These are phyloP conservation scores for Dermolepida albohirtum DNA, from an alignment of 2,888 invertebrate species.

Conservation along the genomic window DNA sequence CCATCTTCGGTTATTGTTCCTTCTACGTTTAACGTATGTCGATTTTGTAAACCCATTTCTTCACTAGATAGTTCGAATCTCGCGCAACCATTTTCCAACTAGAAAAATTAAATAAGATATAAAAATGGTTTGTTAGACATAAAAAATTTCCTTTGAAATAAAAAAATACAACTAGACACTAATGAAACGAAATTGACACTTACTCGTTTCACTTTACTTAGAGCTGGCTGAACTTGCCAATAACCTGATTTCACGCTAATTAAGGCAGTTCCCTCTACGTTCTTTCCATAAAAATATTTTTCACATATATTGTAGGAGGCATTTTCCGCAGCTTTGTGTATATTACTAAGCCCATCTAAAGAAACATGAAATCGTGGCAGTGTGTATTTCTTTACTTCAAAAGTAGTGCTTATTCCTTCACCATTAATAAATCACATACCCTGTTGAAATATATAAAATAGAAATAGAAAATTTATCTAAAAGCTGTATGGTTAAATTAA, in stretches of 20 bases:
- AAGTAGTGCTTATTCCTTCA: constrained; percentile 54
- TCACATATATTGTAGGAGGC: constrained; percentile 70
- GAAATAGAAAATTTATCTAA: neutral
- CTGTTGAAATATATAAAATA: neutral
- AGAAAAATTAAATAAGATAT: neutral
- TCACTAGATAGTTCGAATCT: constrained; percentile 53
- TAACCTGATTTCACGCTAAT: constrained; percentile 58
- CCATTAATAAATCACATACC: neutral
- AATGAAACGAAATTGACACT: neutral
- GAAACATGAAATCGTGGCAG: constrained; percentile 72
- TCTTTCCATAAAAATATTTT: constrained; percentile 73
- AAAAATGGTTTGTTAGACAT: neutral
- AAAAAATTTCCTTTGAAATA: neutral
- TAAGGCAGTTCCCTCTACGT: constrained; percentile 69
- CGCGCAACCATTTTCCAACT: constrained; percentile 61
- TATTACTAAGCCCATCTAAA: constrained; percentile 67
- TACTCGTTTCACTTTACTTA: constrained; percentile 56
- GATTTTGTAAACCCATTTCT: constrained; percentile 48
- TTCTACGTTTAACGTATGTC: constrained; percentile 47
- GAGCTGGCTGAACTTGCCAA: constrained; percentile 52
- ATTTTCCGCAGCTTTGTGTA: constrained; percentile 65
- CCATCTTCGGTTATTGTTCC: constrained; percentile 71
- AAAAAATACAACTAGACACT: neutral
- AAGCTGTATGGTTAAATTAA: neutral
- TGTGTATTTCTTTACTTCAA: constrained; percentile 69